Evolutionary conservation across 2,797 vertebrate genomes (phyloP).

Genomic region (Karalla daura): DNA sequence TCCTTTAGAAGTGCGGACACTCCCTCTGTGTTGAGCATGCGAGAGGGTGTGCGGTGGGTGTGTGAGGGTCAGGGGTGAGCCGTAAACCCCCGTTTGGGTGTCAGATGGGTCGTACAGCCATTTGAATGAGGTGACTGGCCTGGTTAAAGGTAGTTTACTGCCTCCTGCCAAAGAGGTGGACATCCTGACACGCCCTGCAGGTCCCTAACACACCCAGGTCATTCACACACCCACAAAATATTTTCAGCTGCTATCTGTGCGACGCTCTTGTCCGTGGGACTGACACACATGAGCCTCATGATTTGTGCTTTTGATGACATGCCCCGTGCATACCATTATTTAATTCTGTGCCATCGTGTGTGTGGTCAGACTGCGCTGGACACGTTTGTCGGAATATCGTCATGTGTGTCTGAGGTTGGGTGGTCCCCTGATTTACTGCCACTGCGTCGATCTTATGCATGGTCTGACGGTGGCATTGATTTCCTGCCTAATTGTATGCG

Average conservation of each 20-base stretch:
- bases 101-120: slow-evolving; percentile 63
- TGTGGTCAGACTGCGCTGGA: slow-evolving; percentile 35
- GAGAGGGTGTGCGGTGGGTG: slow-evolving; percentile 23
- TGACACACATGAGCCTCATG: slow-evolving; percentile 28
- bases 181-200: slow-evolving; percentile 52
- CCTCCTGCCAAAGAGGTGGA: slow-evolving; percentile 51
- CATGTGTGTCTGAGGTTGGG: slow-evolving; percentile 48
- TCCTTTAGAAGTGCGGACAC: slow-evolving; percentile 45
- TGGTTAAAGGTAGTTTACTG: slow-evolving; percentile 68
- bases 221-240: slow-evolving; percentile 18
- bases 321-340: not conserved
- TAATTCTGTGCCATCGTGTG: slow-evolving; percentile 1
- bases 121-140: slow-evolving; percentile 58
- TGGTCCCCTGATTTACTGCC: slow-evolving; percentile 67
- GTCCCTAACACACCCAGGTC: slow-evolving; percentile 60
- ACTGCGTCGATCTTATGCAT: slow-evolving; percentile 17
- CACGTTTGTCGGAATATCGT: slow-evolving; percentile 31
- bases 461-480: slow-evolving; percentile 55
- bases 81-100: slow-evolving; percentile 56
- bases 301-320: slow-evolving; percentile 56
- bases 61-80: slow-evolving; percentile 63
- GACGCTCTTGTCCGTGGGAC: slow-evolving; percentile 20
- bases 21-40: slow-evolving; percentile 43
- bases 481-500: slow-evolving; percentile 43
- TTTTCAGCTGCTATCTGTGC: slow-evolving; percentile 25